phyloP scores from a whole-genome alignment of 2,797 vertebrate genomes.

The Chiloscyllium punctatum region DNA sequence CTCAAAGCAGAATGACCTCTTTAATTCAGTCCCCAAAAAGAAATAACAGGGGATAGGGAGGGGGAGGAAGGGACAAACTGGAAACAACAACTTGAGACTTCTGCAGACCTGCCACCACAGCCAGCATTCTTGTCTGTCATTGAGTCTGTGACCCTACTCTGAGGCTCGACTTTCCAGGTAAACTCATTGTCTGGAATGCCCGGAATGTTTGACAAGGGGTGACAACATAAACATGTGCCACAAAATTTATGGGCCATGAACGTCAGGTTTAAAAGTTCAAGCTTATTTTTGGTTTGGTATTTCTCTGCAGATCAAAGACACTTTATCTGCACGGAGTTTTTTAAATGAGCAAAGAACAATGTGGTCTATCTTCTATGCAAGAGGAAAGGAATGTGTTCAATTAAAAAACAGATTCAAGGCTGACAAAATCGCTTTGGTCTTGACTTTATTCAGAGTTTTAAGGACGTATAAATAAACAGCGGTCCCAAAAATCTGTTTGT shows the following conservation, averaged over 20 bases:
- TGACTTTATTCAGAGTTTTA: neutral
- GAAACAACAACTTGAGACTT: neutral
- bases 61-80: neutral
- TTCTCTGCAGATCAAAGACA: conserved; percentile 32
- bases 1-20: conserved; percentile 48
- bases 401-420: neutral
- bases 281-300: conserved; percentile 41
- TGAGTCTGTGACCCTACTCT: conserved; percentile 38
- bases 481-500: conserved; percentile 8
- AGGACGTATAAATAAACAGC: neutral
- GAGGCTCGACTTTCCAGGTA: conserved; percentile 43
- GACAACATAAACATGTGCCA: conserved; percentile 40
- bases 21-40: conserved; percentile 31
- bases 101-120: conserved; percentile 43
- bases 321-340: conserved; percentile 8
- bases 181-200: conserved; percentile 44
- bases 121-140: conserved; percentile 38
- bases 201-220: conserved; percentile 46
- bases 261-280: conserved; percentile 48
- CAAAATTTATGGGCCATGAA: conserved; percentile 46
- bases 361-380: neutral
- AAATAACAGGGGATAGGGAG: neutral
- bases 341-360: neutral
- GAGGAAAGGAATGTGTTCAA: conserved; percentile 10
- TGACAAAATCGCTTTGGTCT: neutral